Conservation (phyloP, 2,113 vertebrate species). For the Desmodus rotundus region DNA sequence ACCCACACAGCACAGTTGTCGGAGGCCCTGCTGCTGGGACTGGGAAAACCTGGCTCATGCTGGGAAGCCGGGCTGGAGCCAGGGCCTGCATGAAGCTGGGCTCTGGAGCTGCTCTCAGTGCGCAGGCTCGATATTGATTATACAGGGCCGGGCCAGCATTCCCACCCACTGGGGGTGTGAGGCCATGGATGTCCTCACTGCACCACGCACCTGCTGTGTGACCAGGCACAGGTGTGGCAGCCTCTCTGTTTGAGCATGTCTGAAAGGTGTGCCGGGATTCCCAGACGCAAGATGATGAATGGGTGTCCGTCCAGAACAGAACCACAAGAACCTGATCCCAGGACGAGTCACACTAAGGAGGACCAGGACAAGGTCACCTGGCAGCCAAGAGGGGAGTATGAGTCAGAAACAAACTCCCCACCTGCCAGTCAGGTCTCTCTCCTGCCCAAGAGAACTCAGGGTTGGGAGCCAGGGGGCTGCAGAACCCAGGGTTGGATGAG, state of each 20-base stretch:
- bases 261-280: constrained; percentile 54
- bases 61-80: neutral
- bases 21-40: neutral
- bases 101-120: neutral
- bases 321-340: constrained; percentile 54
- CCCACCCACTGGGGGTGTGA: constrained; percentile 46
- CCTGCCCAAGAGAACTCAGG: neutral
- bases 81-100: neutral
- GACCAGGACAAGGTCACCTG: constrained; percentile 37
- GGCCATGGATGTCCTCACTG: neutral
- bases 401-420: constrained; percentile 50
- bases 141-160: neutral
- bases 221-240: constrained; percentile 48
- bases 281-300: constrained; percentile 67
- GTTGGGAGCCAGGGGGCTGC: neutral
- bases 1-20: neutral
- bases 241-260: constrained; percentile 72
- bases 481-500: neutral
- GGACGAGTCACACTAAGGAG: constrained; percentile 43
- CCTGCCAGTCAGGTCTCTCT: neutral
- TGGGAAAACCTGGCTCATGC: neutral
- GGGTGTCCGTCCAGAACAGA: constrained; percentile 50
- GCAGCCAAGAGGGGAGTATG: neutral
- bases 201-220: constrained; percentile 68
- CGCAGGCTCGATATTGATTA: neutral